Evolutionary conservation across 1,140 invertebrate species (phyloP).

Genomic region (Amyelois transitella): DNA sequence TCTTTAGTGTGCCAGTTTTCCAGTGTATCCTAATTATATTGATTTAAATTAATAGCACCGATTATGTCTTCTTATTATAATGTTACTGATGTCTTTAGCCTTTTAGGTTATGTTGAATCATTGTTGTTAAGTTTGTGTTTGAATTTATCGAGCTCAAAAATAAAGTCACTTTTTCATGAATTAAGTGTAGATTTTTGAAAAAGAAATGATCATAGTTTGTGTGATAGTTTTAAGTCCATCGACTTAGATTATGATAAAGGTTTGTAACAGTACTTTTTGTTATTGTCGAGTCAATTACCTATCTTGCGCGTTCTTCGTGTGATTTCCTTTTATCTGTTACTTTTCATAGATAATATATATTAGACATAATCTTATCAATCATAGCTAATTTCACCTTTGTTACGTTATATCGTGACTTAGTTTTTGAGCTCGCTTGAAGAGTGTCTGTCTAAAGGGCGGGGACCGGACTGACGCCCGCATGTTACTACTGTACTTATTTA

Average conservation of each 20-base stretch:
- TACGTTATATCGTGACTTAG: constrained; percentile 21
- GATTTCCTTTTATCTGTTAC: no score
- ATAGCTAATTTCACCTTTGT: no score
- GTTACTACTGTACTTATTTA: constrained; percentile 23
- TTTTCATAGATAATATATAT: no score
- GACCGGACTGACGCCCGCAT: constrained; percentile 26
- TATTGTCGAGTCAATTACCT: no score
- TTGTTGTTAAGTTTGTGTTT: constrained; percentile 32
- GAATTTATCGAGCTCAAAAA: constrained; percentile 22
- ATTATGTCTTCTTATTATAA: constrained; percentile 18
- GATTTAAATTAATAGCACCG: constrained; percentile 10
- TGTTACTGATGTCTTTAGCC: constrained; percentile 14
- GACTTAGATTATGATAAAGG: no score
- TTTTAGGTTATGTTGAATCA: constrained; percentile 23
- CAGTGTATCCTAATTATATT: constrained; percentile 16
- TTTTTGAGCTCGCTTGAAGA: constrained; percentile 26
- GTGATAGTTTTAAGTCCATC: neutral
- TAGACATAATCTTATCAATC: no score
- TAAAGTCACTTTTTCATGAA: constrained; percentile 10
- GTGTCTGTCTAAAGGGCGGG: constrained; percentile 32
- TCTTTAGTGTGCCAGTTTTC: constrained; percentile 31
- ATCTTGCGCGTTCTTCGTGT: no score
- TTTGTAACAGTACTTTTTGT: no score
- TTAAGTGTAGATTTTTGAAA: neutral
- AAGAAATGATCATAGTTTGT: neutral